Conservation (phyloP, 2,113 vertebrate genomes). For the Athene noctua region DNA sequence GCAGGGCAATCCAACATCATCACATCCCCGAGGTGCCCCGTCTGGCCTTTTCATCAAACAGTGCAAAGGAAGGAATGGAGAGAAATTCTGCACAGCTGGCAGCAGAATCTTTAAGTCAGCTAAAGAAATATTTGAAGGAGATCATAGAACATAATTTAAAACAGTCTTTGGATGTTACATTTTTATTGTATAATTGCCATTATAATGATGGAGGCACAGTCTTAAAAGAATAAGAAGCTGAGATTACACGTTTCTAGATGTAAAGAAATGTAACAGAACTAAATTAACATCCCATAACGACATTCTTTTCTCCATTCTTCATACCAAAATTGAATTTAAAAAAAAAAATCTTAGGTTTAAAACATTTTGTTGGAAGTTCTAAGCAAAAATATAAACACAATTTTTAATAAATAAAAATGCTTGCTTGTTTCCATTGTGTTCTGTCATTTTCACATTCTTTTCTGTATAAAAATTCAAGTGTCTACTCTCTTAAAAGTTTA, state of each 20-base stretch:
- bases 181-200: conserved; percentile 58
- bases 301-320: background rate
- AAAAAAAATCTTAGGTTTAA: background rate
- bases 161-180: background rate
- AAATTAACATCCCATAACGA: conserved; percentile 19
- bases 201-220: conserved; percentile 53
- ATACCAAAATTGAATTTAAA: background rate
- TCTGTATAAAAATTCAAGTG: background rate
- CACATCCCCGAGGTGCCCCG: accelerated
- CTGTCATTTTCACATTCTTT: background rate
- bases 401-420: conserved; percentile 25
- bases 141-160: background rate
- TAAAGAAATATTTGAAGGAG: background rate
- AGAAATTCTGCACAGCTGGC: background rate
- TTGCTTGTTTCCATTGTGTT: background rate
- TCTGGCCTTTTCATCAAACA: background rate
- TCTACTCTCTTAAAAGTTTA: background rate
- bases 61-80: accelerated
- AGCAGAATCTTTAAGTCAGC: background rate
- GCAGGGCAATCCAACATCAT: no score
- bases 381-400: background rate
- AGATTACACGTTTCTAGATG: background rate
- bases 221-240: conserved; percentile 14
- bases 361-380: background rate
- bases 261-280: conserved; percentile 31